Base-by-base conservation (phyloP, 2,888 invertebrate species). In the Omphaloscelis lunosa region DNA sequence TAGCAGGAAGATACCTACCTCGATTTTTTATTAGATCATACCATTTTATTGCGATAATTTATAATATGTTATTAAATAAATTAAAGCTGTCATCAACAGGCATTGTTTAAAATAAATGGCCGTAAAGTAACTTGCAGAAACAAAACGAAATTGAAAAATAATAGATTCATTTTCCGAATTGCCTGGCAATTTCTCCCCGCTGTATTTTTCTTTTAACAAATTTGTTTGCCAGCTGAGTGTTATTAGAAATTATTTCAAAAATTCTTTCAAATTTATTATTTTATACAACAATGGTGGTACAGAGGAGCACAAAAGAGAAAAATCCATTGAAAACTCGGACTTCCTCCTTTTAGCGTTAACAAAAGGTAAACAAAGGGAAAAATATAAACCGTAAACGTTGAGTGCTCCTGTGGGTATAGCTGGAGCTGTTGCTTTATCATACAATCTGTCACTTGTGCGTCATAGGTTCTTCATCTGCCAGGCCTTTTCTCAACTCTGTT, bases 361-460 rank as follows among this genome's bases (percentile, higher is more conserved):
- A 88, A 87, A 83, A 85, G 88, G 79, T 88, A 88, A 80, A 83
- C 78, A 82, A 78, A 63, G 39, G 53, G 75, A 73, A 79, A 75
- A 83, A 82, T 82, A 77, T 75, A 76, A 63, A 69, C 63, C 48
- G 51, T 72, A 73, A 79, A 75, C 58, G 75, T 66, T 75, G 68
- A 85, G 86, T 74, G 73, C 83, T 83, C 34, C 59, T 41, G 70
- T 41, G 27, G 48, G 56, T 29, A 62, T 39, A 48, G 41, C 51
- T 58, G 63, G 34, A 58, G 27, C 27, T 27, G 58, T 59, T 51
- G 27, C 27, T 75, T 58, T 39, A 17, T 68, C 45, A 39, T 39
- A 63, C 12, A 75, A 45, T 68, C 34, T 51, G 34, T 45, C 62
- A 58, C 48, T 62, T 23, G 12, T 67, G 15, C 56, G 15, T 17